Percentiles rank a stretch among this genome's conserved stretches.
Evolutionary conservation across 2,888 invertebrate genomes (phyloP).

Genomic region (Amiota mariae): DNA sequence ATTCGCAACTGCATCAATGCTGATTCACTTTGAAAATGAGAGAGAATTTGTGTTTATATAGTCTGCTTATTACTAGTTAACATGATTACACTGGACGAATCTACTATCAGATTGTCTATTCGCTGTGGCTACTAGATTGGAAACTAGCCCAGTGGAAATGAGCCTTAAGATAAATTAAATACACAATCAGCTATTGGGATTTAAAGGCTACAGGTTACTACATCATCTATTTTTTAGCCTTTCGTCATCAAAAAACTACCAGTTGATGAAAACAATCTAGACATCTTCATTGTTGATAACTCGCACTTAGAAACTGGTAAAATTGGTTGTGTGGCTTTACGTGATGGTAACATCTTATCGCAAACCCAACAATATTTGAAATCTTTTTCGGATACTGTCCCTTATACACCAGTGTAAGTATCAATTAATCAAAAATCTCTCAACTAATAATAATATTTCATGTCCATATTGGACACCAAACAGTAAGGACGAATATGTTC

Average conservation of each 20-base stretch:
- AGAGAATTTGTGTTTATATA: too few relatives aligned
- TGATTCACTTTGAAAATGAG: too few relatives aligned
- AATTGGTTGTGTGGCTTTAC: background rate
- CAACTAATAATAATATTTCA: background rate
- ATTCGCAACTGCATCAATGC: too few relatives aligned
- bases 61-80: too few relatives aligned
- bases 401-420: slow-evolving; percentile 17
- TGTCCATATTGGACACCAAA: background rate
- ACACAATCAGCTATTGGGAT: too few relatives aligned
- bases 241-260: background rate
- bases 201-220: too few relatives aligned
- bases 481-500: slow-evolving; percentile 10
- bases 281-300: slow-evolving; percentile 13
- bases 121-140: too few relatives aligned
- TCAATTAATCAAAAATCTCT: background rate
- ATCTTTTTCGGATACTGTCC: background rate
- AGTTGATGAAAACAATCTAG: background rate
- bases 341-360: background rate
- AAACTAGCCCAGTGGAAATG: too few relatives aligned
- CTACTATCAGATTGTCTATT: too few relatives aligned
- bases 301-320: background rate
- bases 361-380: background rate
- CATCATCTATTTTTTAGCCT: background rate
- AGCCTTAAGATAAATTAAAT: too few relatives aligned
- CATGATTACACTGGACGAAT: too few relatives aligned